Percentiles rank a stretch among this genome's conserved stretches.
phyloP scores from a whole-genome alignment of 2,797 vertebrate species.

The Enteromius thamalakanensis region DNA sequence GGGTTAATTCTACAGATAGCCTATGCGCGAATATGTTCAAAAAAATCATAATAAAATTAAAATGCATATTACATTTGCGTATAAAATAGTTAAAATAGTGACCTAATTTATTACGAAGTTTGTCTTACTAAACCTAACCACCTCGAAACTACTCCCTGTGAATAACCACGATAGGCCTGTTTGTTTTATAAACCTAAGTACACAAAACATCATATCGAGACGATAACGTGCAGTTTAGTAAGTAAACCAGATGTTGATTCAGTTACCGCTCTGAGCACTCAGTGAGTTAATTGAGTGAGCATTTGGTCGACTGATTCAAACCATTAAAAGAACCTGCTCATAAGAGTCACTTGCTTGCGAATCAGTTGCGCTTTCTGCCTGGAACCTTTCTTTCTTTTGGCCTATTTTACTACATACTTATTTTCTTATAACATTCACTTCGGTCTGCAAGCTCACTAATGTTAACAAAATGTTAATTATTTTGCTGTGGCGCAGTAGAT shows the following conservation, averaged over 20 bases:
- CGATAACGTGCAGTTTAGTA: not conserved
- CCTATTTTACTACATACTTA: not conserved
- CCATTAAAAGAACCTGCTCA: not conserved
- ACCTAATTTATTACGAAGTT: not conserved
- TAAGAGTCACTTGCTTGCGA: conserved; percentile 9
- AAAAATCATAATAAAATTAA: not conserved
- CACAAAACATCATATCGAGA: not conserved
- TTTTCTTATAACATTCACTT: not conserved
- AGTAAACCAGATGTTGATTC: conserved; percentile 3
- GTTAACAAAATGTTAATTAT: not conserved
- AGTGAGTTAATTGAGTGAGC: not conserved
- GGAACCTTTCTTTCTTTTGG: not conserved
- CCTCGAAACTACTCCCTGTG: not conserved
- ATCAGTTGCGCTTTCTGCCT: not conserved
- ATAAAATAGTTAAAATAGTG: not conserved
- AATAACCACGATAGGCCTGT: not conserved
- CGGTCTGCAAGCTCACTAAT: not conserved
- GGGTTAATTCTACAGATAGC: too few species aligned
- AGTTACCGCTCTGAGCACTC: not conserved
- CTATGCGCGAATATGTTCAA: not conserved
- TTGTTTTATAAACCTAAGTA: not conserved
- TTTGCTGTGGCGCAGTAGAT: too few species aligned
- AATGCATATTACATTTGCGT: not conserved
- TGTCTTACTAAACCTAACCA: not conserved
- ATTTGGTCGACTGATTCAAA: not conserved